Evolutionary conservation across 2,113 vertebrate species (phyloP).

Genomic region (Chitala chitala): DNA sequence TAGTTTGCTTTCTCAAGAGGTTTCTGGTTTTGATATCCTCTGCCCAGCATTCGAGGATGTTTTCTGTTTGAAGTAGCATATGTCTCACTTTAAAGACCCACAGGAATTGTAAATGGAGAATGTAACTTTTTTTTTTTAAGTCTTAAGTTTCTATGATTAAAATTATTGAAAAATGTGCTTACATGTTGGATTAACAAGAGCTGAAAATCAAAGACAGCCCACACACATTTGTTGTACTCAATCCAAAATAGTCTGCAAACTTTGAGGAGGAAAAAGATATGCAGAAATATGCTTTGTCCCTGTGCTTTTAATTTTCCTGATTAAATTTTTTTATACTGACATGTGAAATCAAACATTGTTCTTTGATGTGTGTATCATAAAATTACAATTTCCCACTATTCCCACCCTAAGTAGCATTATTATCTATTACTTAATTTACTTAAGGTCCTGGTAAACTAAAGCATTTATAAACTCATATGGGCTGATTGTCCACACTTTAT

Average conservation of each 20-base stretch:
- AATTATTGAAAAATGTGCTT: not conserved
- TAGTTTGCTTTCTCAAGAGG: not conserved
- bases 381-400: no score
- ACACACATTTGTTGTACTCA: not conserved
- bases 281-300: no score
- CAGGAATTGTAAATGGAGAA: slow-evolving; percentile 2
- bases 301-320: no score
- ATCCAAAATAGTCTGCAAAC: not conserved
- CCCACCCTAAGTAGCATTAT: no score
- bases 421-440: no score
- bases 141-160: not conserved
- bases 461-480: no score
- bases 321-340: no score
- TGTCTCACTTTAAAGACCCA: not conserved
- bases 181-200: not conserved
- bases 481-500: no score
- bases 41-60: not conserved
- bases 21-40: slow-evolving; percentile 16
- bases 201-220: not conserved
- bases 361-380: no score
- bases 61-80: slow-evolving; percentile 9
- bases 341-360: no score
- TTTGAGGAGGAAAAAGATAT: no score
- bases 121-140: slow-evolving; percentile 1
- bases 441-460: no score